Percentiles rank a stretch among this genome's conserved stretches.
Evolutionary conservation across 2,113 vertebrate species (phyloP).

Genomic region (Pituophis catenifer): DNA sequence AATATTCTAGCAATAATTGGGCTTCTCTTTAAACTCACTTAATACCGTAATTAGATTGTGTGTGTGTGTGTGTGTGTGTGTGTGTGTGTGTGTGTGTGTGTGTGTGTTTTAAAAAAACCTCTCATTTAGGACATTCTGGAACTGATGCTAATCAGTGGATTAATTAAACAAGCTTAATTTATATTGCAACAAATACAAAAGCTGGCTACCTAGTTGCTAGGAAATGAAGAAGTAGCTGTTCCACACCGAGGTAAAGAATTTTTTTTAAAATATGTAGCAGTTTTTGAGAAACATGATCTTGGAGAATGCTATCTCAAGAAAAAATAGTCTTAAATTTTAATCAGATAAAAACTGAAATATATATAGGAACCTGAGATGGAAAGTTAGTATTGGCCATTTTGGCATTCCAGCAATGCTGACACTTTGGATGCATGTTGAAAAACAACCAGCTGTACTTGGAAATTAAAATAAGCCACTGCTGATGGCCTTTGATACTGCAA

Average conservation of each 20-base stretch:
- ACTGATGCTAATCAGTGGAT: background rate
- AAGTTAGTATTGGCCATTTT: background rate
- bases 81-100: background rate
- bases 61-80: background rate
- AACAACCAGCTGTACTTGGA: background rate
- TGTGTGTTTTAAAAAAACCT: background rate
- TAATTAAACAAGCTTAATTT: background rate
- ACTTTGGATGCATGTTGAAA: background rate
- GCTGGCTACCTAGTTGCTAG: background rate
- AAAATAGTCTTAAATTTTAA: background rate
- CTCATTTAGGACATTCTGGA: background rate
- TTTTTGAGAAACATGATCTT: background rate
- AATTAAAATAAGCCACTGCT: background rate
- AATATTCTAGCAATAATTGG: background rate
- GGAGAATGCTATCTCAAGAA: background rate
- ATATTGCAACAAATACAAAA: background rate
- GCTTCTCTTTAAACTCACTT: background rate
- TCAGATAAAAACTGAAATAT: background rate
- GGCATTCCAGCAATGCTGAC: background rate
- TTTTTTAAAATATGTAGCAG: background rate
- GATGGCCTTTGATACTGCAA: conserved; percentile 3
- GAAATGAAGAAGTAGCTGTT: background rate
- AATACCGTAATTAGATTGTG: background rate
- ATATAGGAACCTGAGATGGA: background rate
- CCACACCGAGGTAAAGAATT: background rate